Base-by-base conservation (phyloP, 1,140 invertebrate species). In the Drosophila paulistorum region DNA sequence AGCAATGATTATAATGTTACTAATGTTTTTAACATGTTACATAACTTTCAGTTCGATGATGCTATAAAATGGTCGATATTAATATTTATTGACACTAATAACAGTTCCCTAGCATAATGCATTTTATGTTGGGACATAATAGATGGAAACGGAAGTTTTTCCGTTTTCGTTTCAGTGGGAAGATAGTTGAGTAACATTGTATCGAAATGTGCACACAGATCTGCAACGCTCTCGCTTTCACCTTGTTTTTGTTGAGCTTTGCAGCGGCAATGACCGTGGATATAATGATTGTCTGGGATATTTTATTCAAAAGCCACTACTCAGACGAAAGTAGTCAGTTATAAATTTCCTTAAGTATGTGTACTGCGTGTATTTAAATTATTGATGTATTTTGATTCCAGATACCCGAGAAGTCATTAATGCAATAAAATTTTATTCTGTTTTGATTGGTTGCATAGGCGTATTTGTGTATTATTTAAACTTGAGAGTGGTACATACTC, bases 121-220 rank as follows among this genome's bases (percentile, higher is more conserved):
- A 5, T 3, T 4, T 5, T n/a, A 48, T 48, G 14, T 48, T 9
- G 14, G 7, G 7, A 48, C 14, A 48, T 42, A 4, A 0, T 4
- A 1, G 4, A n/a, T 17, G 30, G 30, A 30, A 23, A 51, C 7
- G 17, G 37, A 11, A 3, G 0, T 11, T 11, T 39, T 39, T 11
- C 23, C 23, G 0, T 39, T 23, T 23, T 5, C 10, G 14, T 48
- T 10, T 7, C 7, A 10, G 10, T 20, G 6, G 14, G 6, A 20
- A 10, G 45, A 0, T 48, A 23, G 3, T 51, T 1, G 7, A 59
- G 14, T 1, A 37, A 17, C 23, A 11, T 5, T 33, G 17, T 35
- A 5, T 33, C 1, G 6, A 42, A 60, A 67, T 67, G 57, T 67
- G 39, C 26, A 45, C 11, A 17, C 11, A 17, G 17, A 23, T 67